phyloP scores from a whole-genome alignment of 2,113 vertebrate genomes.

The Sapayoa aenigma region DNA sequence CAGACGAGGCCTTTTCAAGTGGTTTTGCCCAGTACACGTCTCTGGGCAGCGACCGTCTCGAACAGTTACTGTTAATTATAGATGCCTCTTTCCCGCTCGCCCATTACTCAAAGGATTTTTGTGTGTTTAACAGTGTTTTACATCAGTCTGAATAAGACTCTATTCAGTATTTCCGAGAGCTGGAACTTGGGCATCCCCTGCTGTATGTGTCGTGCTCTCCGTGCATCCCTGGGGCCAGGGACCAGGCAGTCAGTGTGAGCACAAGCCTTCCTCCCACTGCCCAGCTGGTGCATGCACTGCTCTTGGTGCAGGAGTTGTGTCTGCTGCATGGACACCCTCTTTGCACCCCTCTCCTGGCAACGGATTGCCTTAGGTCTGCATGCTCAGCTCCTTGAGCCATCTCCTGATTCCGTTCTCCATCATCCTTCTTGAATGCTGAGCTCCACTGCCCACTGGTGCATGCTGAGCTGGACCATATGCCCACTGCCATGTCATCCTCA shows the following conservation, averaged over 20 bases:
- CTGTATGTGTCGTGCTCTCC: neutral
- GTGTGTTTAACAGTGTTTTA: slow-evolving; percentile 81
- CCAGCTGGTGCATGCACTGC: neutral
- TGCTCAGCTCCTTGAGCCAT: neutral
- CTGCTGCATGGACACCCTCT: neutral
- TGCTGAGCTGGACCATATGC: neutral
- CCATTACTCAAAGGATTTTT: slow-evolving; percentile 85
- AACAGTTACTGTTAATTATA: slow-evolving; percentile 88
- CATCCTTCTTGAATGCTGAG: neutral
- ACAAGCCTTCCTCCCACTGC: neutral
- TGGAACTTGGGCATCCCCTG: slow-evolving; percentile 69
- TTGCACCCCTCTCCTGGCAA: neutral
- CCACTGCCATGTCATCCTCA: rapidly evolving
- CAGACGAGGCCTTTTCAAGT: slow-evolving; percentile 80
- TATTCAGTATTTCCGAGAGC: slow-evolving; percentile 76
- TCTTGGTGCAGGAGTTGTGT: neutral
- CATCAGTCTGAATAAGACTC: slow-evolving; percentile 82
- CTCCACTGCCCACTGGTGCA: rapidly evolving
- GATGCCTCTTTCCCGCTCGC: slow-evolving; percentile 80
- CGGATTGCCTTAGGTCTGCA: neutral
- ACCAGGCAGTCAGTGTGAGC: rapidly evolving
- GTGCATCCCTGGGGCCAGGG: neutral
- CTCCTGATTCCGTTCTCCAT: neutral
- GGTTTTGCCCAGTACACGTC: slow-evolving; percentile 78
- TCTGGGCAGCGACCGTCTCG: slow-evolving; percentile 80